Evolutionary conservation across 2,797 vertebrate genomes (phyloP).

Genomic region (Sebastes vulpes): DNA sequence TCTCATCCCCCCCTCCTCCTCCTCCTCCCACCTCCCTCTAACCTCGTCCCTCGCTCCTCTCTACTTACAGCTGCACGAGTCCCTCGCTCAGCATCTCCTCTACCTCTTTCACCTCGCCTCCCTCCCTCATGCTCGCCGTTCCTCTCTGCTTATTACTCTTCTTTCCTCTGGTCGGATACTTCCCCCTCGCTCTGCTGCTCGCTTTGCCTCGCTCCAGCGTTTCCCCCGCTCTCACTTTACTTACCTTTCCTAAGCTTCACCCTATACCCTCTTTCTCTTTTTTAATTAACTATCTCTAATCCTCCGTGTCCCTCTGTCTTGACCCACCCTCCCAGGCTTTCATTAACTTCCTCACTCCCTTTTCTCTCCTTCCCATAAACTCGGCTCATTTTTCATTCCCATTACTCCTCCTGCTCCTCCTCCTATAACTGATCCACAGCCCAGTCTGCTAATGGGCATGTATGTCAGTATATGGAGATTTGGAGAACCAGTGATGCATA

Average conservation of each 20-base stretch:
- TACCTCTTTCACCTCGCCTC: slow-evolving; percentile 30
- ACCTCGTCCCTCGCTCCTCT: slow-evolving; percentile 43
- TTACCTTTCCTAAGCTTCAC: slow-evolving; percentile 59
- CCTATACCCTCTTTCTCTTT: slow-evolving; percentile 22
- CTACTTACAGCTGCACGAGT: slow-evolving; percentile 40
- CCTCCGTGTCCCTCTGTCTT: slow-evolving; percentile 39
- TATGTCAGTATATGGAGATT: neutral
- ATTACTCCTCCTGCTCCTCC: neutral
- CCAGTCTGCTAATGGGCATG: neutral
- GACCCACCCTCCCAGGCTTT: slow-evolving; percentile 52
- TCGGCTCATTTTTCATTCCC: slow-evolving; percentile 37
- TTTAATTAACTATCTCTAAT: slow-evolving; percentile 72
- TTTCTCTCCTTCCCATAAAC: slow-evolving; percentile 19
- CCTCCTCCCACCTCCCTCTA: slow-evolving; percentile 47
- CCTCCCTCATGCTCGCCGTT: slow-evolving; percentile 16
- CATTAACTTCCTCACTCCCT: slow-evolving; percentile 46
- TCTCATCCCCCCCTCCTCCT: slow-evolving; percentile 34
- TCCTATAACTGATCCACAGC: neutral
- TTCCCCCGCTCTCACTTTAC: slow-evolving; percentile 10
- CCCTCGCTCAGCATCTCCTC: slow-evolving; percentile 32
- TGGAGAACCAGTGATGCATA: neutral
- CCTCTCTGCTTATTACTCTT: neutral
- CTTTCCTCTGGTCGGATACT: slow-evolving; percentile 20
- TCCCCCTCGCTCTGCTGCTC: slow-evolving; percentile 10
- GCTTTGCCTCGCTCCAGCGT: neutral